Conservation (phyloP, 2,797 vertebrate species). For the Lophura swinhoii region DNA sequence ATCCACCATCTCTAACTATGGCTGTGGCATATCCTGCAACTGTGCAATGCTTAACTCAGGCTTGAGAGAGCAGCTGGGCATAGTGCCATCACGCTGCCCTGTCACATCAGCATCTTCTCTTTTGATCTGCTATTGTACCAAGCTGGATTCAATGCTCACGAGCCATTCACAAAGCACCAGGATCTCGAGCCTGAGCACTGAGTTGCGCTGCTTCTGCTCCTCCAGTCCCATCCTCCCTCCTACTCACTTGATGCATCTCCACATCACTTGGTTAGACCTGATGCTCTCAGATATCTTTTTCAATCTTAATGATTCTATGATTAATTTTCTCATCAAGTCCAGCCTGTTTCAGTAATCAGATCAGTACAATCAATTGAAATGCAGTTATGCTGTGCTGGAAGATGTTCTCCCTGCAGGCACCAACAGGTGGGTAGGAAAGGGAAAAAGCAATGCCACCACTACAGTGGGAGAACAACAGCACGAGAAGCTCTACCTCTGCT, state of each 20-base stretch:
- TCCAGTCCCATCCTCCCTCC: not conserved
- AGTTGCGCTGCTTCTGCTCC: not conserved
- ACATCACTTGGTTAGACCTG: not conserved
- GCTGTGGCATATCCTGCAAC: no score
- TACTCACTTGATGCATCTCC: not conserved
- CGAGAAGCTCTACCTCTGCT: accelerated
- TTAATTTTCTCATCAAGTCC: no score
- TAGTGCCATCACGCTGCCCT: accelerated
- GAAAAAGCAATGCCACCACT: not conserved
- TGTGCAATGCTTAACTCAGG: no score
- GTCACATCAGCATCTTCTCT: accelerated
- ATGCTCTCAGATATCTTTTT: no score
- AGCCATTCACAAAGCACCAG: not conserved
- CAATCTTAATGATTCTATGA: no score
- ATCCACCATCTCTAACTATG: no score
- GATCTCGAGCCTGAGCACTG: accelerated
- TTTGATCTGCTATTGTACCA: accelerated
- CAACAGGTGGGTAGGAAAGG: accelerated
- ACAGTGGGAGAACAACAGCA: accelerated
- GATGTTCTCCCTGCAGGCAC: not conserved
- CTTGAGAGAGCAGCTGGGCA: no score
- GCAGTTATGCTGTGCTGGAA: not conserved
- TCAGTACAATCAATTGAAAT: not conserved
- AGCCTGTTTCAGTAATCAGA: not conserved
- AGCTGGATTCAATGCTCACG: accelerated